Evolutionary conservation across 2,888 invertebrate species (phyloP).

Genomic region (Troides helena): DNA sequence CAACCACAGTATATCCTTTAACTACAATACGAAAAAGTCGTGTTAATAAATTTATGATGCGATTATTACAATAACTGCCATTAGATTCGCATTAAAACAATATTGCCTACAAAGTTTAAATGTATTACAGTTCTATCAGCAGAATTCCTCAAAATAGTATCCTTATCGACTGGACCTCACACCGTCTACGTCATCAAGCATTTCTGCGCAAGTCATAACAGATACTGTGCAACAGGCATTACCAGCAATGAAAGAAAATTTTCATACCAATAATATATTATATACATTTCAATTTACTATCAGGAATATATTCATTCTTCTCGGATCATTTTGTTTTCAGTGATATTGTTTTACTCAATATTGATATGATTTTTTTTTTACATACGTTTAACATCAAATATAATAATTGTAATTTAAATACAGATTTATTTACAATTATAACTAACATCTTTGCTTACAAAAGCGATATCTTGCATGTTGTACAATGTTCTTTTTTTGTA

Average conservation of each 20-base stretch:
- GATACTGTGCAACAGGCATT: slow-evolving; percentile 14
- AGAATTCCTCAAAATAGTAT: neutral
- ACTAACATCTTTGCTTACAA: neutral
- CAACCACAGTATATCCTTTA: too few relatives aligned
- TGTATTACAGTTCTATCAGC: neutral
- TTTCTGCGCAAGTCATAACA: slow-evolving; percentile 16
- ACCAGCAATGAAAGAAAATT: neutral
- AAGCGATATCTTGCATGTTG: neutral
- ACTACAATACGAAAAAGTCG: too few relatives aligned
- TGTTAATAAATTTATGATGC: neutral
- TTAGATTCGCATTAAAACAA: neutral
- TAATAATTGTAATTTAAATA: too few relatives aligned
- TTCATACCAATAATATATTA: neutral
- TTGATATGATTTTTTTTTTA: neutral
- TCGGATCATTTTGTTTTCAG: neutral
- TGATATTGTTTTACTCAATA: neutral
- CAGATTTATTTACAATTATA: too few relatives aligned
- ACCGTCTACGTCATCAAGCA: slow-evolving; percentile 1
- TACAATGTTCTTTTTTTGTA: neutral
- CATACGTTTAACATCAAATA: too few relatives aligned
- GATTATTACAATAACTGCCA: neutral
- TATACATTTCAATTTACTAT: neutral
- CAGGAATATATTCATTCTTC: neutral
- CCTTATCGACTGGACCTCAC: neutral
- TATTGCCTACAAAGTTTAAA: neutral